Conservation (phyloP, 2,113 vertebrate genomes). For the Chinchilla lanigera region DNA sequence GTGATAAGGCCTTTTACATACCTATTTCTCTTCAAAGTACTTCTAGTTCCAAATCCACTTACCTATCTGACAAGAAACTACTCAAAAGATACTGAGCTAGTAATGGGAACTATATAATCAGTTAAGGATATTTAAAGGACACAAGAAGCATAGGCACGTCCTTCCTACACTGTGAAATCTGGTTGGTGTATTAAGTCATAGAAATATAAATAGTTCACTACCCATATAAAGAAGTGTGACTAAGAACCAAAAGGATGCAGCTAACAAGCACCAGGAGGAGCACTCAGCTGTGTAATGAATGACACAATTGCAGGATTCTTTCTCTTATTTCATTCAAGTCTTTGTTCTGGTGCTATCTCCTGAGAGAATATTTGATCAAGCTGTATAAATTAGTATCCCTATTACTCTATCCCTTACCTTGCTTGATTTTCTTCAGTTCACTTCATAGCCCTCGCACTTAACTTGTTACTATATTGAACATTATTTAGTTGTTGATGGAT, state of each 20-base stretch:
- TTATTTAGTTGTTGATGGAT: neutral
- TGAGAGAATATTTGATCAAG: neutral
- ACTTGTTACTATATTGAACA: slow-evolving; percentile 9
- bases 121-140: slow-evolving; percentile 61
- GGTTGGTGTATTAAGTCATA: slow-evolving; percentile 61
- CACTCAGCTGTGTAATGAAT: slow-evolving; percentile 17
- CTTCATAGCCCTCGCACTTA: neutral
- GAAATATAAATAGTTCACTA: slow-evolving; percentile 64
- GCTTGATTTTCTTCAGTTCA: slow-evolving; percentile 40
- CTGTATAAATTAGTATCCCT: neutral
- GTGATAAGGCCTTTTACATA: slow-evolving; percentile 10
- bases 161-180: slow-evolving; percentile 60
- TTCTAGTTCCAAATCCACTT: slow-evolving; percentile 28
- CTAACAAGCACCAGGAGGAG: neutral
- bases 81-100: slow-evolving; percentile 38
- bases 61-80: slow-evolving; percentile 28
- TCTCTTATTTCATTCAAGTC: neutral
- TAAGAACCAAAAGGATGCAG: slow-evolving; percentile 56
- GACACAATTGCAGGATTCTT: neutral
- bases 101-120: slow-evolving; percentile 38
- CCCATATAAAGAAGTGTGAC: slow-evolving; percentile 65
- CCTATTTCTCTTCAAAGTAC: slow-evolving; percentile 4
- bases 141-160: slow-evolving; percentile 52
- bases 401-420: neutral
- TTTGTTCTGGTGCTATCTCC: neutral